Evolutionary conservation across 2,113 vertebrate species (phyloP).

Genomic region (Tupaia chinensis): DNA sequence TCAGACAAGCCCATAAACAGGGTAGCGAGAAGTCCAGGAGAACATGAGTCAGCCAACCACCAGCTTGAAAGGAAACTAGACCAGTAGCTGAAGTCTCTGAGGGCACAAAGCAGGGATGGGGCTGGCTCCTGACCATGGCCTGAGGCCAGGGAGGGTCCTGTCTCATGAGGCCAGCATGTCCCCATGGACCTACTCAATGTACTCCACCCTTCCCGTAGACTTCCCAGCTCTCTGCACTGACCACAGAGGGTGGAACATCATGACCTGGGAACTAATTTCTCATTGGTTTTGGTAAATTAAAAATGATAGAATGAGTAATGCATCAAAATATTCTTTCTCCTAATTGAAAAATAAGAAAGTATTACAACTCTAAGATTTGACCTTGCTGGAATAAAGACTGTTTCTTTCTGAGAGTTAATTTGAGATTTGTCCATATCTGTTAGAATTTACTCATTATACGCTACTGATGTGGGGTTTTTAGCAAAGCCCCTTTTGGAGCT

Average conservation of each 20-base stretch:
- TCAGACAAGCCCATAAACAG: not conserved
- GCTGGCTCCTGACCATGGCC: not conserved
- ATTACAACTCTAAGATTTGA: not conserved
- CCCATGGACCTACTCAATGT: rapidly evolving
- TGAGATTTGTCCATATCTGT: not conserved
- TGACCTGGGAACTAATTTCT: conserved; percentile 34
- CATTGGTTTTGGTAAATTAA: conserved; percentile 52
- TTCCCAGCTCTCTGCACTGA: not conserved
- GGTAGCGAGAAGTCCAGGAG: conserved; percentile 49
- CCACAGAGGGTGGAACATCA: conserved; percentile 45
- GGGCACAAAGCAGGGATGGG: not conserved
- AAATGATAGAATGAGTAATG: conserved; percentile 39
- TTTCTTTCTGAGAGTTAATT: not conserved
- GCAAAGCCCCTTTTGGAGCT: not conserved
- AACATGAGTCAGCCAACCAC: conserved; percentile 45
- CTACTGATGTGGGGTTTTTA: rapidly evolving
- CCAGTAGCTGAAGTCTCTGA: conserved; percentile 21
- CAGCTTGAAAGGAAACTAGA: conserved; percentile 11
- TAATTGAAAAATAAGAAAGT: not conserved
- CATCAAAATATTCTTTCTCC: not conserved
- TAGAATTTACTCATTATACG: not conserved
- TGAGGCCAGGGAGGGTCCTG: not conserved
- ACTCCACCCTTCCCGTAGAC: conserved; percentile 51
- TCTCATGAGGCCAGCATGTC: not conserved
- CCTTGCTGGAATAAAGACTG: not conserved